Evolutionary conservation across 1,140 invertebrate genomes (phyloP).

Genomic region (Zophobas atratus): DNA sequence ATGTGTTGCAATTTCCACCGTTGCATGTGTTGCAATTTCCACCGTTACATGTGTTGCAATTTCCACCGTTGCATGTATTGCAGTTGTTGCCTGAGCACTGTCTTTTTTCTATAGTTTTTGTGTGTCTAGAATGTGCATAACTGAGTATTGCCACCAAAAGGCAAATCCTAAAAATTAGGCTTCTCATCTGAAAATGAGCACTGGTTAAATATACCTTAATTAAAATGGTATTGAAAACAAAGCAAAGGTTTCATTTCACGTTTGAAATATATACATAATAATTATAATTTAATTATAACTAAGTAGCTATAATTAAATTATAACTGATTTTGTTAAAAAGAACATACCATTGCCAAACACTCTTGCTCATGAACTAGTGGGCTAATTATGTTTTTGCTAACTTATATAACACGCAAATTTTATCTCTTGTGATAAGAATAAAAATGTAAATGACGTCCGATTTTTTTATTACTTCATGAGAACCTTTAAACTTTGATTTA

Average conservation of each 20-base stretch:
- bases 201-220: background rate
- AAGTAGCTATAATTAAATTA: too few species aligned
- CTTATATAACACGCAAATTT: constrained; percentile 25
- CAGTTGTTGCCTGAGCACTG: background rate
- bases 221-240: too few species aligned
- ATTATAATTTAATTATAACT: too few species aligned
- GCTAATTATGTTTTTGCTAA: constrained; percentile 19
- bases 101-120: constrained; percentile 1
- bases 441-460: constrained; percentile 7
- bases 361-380: background rate
- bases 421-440: constrained; percentile 32
- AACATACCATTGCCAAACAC: constrained; percentile 17
- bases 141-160: background rate
- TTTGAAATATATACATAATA: too few species aligned
- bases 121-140: background rate
- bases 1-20: constrained; percentile 2
- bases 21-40: constrained; percentile 1
- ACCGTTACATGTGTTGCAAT: too few species aligned
- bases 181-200: constrained; percentile 4
- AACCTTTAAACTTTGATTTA: constrained; percentile 37
- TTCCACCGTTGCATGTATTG: too few species aligned
- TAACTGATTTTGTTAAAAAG: too few species aligned
- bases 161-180: background rate
- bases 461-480: constrained; percentile 10
- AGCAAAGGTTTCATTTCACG: too few species aligned